Evolutionary conservation across 2,113 vertebrate genomes (phyloP), one percentile per base, ranked within the genome.

Genomic region (Channa argus): DNA sequence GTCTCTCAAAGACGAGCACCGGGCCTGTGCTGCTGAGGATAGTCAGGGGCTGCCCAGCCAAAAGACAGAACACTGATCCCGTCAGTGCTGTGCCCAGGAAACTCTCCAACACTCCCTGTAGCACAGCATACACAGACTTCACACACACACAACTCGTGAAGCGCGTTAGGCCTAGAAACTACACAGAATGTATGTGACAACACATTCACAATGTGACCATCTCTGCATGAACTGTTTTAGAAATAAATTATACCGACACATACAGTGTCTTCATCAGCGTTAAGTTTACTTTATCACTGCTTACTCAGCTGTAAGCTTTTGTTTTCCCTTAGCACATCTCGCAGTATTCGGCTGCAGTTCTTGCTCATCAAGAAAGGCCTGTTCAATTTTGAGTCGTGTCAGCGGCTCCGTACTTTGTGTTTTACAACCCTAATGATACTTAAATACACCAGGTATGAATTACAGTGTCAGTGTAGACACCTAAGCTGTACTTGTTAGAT

Each of bases 11-110:
- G 76, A 99, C 97, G 0, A 99, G 94, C 54, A 99, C 97, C 0
- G 98, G 98, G 5, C 98, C 98, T 0, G 98, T 99, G 89, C 97
- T 99, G 93, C 98, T 99, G 82, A 99, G 88, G 63, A 99, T 99
- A 5, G 96, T 99, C 69, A 99, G 96, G 0, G 98, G 98, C 52
- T 99, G 98, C 8, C 98, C 98, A 5, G 96, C 94, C 46, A 99
- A 91, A 90, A 99, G 93, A 89, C 98, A 99, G 84, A 99, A 99
- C 44, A 99, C 60, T 0, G 94, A 91, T 4, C 98, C 98, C 0
- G 95, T 90, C 82, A 99, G 92, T 0, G 98, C 98, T 0, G 98
- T 99, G 33, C 98, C 98, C 87, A 99, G 89, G 82, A 99, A 99
- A 76, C 98, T 99, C 91, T 99, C 98, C 95, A 99, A 53, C 86